Percentiles rank a stretch among this genome's conserved stretches.
phyloP scores from a whole-genome alignment of 92 coral and sea anemone genomes.

The Pocillopora meandrina region DNA sequence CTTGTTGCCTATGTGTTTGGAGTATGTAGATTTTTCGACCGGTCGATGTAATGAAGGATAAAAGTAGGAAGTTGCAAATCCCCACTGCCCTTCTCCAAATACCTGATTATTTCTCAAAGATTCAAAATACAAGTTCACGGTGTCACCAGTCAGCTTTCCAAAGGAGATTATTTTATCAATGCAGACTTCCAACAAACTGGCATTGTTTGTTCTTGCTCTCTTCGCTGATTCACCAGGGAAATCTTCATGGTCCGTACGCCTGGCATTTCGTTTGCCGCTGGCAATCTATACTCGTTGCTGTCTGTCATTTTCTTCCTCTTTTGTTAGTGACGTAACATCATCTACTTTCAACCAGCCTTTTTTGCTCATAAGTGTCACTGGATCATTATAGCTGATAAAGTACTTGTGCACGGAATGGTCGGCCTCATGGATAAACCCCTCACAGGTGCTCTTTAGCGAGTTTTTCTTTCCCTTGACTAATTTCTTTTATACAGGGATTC shows the following conservation, averaged over 20 bases:
- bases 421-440: no score
- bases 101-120: conserved; percentile 9
- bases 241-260: no score
- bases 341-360: conserved; percentile 35
- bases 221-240: neutral
- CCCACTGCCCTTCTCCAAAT: neutral
- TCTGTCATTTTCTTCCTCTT: conserved; percentile 33
- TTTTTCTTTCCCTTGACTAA: conserved; percentile 31
- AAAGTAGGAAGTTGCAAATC: conserved; percentile 13
- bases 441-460: no score
- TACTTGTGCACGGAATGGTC: neutral
- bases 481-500: conserved; percentile 32
- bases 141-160: conserved; percentile 33
- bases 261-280: neutral
- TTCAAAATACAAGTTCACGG: conserved; percentile 25
- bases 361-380: conserved; percentile 17
- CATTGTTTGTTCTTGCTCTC: neutral
- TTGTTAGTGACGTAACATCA: conserved; percentile 39
- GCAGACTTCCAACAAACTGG: conserved; percentile 22
- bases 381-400: conserved; percentile 5
- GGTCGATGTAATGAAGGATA: conserved; percentile 24
- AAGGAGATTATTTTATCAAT: conserved; percentile 14
- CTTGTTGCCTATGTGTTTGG: conserved; percentile 7
- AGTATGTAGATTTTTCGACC: neutral
- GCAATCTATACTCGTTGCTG: conserved; percentile 6